These are phyloP conservation scores for Melangyna quadrimaculata DNA, from an alignment of 2,888 invertebrate species.

Conservation along the genomic window DNA sequence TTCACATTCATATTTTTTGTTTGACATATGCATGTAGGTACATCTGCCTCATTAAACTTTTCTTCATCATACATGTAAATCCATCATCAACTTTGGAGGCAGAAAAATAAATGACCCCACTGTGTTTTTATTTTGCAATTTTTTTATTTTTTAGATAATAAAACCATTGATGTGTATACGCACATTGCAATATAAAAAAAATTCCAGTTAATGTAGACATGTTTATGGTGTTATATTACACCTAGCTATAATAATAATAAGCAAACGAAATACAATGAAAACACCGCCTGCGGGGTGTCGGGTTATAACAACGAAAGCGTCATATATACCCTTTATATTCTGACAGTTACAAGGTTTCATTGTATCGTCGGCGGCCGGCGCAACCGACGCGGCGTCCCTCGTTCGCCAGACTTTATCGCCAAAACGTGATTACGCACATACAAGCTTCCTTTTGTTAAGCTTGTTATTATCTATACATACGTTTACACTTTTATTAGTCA, in stretches of 20 bases:
- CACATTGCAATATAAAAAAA: not conserved
- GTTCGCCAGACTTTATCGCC: not conserved
- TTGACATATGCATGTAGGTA: no score
- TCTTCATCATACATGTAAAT: no score
- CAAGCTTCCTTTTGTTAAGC: not conserved
- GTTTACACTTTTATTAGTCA: conserved; percentile 18
- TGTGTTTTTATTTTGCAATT: not conserved
- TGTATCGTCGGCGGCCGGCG: not conserved
- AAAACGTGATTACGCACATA: conserved; percentile 6
- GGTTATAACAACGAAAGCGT: not conserved
- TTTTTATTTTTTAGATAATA: not conserved
- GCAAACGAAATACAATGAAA: not conserved
- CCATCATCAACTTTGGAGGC: no score
- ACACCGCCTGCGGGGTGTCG: not conserved
- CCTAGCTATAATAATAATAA: not conserved
- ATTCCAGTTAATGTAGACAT: not conserved
- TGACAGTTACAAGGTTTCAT: conserved; percentile 12
- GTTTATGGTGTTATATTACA: conserved; percentile 11
- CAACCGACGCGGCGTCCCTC: no score
- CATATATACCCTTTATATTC: not conserved
- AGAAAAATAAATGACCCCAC: not conserved
- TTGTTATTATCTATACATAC: not conserved
- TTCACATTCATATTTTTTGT: no score
- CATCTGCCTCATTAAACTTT: no score
- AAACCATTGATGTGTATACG: not conserved